Conservation (phyloP, 2,888 invertebrate species). For the Drepanosiphum platanoidis region DNA sequence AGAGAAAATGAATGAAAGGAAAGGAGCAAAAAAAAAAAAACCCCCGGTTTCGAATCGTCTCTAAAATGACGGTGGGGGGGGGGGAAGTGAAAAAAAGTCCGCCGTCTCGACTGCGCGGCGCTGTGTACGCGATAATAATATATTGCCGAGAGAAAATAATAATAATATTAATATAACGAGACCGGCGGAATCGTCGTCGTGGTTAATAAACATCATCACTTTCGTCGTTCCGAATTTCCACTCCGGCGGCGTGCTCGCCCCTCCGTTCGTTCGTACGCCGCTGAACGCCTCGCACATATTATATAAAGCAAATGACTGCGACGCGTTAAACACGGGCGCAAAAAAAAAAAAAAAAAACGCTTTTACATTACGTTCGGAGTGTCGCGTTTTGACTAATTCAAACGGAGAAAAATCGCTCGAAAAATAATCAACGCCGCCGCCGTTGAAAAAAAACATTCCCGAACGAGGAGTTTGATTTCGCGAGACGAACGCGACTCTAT, state of each 20-base stretch:
- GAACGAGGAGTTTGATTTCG: background rate
- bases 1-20: too few species aligned
- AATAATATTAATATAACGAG: too few species aligned
- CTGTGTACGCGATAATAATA: too few species aligned
- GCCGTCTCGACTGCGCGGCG: too few species aligned
- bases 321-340: background rate
- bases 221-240: constrained; percentile 11
- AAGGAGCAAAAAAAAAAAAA: too few species aligned
- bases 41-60: too few species aligned
- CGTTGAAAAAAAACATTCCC: too few species aligned
- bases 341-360: too few species aligned
- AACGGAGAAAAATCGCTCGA: background rate
- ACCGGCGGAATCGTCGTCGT: background rate
- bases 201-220: constrained; percentile 40
- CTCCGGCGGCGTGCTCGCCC: background rate
- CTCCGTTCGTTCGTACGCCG: background rate
- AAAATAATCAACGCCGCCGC: background rate
- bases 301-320: constrained; percentile 1
- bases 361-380: background rate
- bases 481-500: too few species aligned
- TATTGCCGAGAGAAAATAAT: too few species aligned
- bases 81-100: too few species aligned
- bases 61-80: too few species aligned
- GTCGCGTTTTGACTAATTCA: background rate
- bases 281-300: background rate